phyloP scores from a whole-genome alignment of 2,113 vertebrate species.

The Philantomba maxwellii region DNA sequence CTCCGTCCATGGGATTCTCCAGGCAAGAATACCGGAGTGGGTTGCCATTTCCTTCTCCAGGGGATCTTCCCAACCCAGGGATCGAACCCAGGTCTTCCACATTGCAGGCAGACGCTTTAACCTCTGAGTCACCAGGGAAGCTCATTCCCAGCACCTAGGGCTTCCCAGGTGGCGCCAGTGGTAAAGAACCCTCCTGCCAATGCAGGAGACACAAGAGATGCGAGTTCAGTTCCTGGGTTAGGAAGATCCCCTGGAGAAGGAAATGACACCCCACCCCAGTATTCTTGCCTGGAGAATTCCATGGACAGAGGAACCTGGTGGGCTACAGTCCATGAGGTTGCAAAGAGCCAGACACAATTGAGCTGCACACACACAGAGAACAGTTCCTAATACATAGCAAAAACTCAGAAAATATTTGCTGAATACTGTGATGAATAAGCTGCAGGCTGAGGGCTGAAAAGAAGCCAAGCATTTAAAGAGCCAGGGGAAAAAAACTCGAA shows the following conservation, averaged over 20 bases:
- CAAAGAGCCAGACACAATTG: not conserved
- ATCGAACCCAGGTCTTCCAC: no score
- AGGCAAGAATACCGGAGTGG: no score
- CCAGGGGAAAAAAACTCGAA: not conserved
- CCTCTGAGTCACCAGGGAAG: no score
- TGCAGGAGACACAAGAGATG: not conserved
- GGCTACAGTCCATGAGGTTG: not conserved
- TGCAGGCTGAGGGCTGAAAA: not conserved
- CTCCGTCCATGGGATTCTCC: no score
- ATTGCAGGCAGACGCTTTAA: no score
- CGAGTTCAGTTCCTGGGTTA: not conserved
- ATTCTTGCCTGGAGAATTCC: not conserved
- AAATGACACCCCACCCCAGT: not conserved
- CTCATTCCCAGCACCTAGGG: not conserved
- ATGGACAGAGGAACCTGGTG: not conserved
- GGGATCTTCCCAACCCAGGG: no score
- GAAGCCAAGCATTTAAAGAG: not conserved
- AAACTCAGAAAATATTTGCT: not conserved
- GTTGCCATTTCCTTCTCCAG: no score
- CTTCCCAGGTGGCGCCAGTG: not conserved
- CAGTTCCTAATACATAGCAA: conserved; percentile 16
- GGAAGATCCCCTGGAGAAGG: not conserved
- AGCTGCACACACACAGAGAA: not conserved
- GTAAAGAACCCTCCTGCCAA: not conserved
- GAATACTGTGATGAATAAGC: not conserved